Evolutionary conservation across 1,140 invertebrate species (phyloP), one percentile per base, ranked within the genome.

Genomic region (Tachypleus tridentatus): DNA sequence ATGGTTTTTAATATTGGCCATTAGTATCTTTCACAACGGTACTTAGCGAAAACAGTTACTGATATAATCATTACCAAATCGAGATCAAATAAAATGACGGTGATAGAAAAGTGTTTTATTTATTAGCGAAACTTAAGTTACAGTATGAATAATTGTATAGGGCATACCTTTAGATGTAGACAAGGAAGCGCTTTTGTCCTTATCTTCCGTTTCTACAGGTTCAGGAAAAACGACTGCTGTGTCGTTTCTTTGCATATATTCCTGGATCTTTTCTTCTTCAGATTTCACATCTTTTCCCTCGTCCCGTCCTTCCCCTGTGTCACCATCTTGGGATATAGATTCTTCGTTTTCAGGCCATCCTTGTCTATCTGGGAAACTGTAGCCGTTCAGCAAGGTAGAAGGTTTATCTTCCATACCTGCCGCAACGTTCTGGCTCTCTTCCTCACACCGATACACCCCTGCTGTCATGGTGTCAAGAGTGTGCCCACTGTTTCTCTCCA

Each of bases 221-320:
- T 80, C 79, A 4, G 79, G 77, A 70, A 74, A 81, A 56, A 81
- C 80, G 60, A 81, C 78, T 50, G 78, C 79, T 3, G 78, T 81
- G 71, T 80, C 77, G 57, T 74, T 76, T 57, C 78, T 69, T 63
- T 73, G 73, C 62, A 81, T 72, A 67, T 77, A 76, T 67, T 81
- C 78, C 64, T 77, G 71, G 11, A 80, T 77, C 61, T 76, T 76
- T 49, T 77, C 74, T 3, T 78, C 77, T 57, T 80, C 79, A 4
- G 57, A 52, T 48, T 65, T 62, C 53, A 29, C 29, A 29, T 29
- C 29, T 29, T 2, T 29, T 29, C 29, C 29, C 29, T 29, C 29
- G 29, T 29, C 29, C 29, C 29, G 29, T 29, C 29, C 29, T 29
- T 2, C 2, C 29, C 29, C 29, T 29, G 29, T 29, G 29, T 29